Percentiles rank a stretch among this genome's conserved stretches.
phyloP scores from a whole-genome alignment of 2,888 invertebrate genomes.

The Temnothorax ravouxi region DNA sequence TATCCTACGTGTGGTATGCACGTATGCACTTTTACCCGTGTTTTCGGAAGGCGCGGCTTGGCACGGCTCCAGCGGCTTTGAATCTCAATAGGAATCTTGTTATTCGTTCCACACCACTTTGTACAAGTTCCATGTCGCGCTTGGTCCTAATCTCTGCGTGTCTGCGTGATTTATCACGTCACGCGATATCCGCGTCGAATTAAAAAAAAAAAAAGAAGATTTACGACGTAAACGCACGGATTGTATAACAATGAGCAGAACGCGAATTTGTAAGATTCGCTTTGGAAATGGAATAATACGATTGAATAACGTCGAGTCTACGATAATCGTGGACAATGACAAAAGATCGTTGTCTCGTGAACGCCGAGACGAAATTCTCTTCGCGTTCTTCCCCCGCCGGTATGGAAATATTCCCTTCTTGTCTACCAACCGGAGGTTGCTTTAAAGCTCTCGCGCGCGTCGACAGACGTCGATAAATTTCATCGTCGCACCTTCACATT shows the following conservation, averaged over 20 bases:
- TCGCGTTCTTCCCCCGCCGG: slow-evolving; percentile 9
- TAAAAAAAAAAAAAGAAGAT: not conserved
- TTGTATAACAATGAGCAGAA: not conserved
- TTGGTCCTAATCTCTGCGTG: slow-evolving; percentile 62
- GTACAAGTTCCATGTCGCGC: slow-evolving; percentile 58
- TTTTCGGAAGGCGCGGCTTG: slow-evolving; percentile 55
- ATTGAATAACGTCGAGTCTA: not conserved
- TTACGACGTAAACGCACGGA: not conserved
- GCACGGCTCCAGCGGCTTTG: slow-evolving; percentile 71
- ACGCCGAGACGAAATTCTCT: not conserved
- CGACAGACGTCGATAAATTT: slow-evolving; percentile 52
- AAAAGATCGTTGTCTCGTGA: not conserved
- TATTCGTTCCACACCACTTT: slow-evolving; percentile 76
- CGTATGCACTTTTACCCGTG: not conserved
- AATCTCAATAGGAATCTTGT: slow-evolving; percentile 79
- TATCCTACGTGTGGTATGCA: not conserved
- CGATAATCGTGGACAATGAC: slow-evolving; percentile 12
- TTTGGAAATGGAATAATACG: slow-evolving; percentile 1
- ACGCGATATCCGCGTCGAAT: not conserved
- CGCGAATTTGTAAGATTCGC: not conserved
- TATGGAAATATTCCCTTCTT: slow-evolving; percentile 26
- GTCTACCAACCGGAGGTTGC: not conserved
- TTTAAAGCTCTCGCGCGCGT: slow-evolving; percentile 36
- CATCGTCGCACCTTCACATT: slow-evolving; percentile 41
- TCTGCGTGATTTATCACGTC: slow-evolving; percentile 64